Base-by-base conservation (phyloP, 2,797 vertebrate species). In the Scolopax rusticola region DNA sequence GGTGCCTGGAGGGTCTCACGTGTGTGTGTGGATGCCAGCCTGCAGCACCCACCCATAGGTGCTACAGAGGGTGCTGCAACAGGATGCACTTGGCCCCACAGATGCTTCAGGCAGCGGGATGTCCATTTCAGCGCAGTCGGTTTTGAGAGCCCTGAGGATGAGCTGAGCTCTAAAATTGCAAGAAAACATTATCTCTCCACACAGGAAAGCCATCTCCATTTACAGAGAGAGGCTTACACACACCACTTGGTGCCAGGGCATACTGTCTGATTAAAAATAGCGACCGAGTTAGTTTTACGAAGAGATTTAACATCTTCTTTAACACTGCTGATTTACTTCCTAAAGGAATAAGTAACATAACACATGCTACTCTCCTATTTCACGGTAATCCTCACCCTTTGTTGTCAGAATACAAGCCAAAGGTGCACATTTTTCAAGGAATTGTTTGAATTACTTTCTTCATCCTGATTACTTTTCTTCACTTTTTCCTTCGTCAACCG, bases 381-480 rank as follows among this genome's bases (percentile, higher is more conserved):
- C 90, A 93, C 11, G 14, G 74, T 95, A 96, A 96, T 95, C 94
- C 92, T 79, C 6, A 0, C 67, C 60, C 90, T 97, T 96, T 96
- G 88, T 96, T 96, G 96, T 95, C 93, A 84, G 80, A 77, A 84
- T 60, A 47, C 86, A 75, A 96, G 78, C 80, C 91, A 95, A 93
- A 95, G 90, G 93, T 89, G 94, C 93, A 80, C 77, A 71, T 93
- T 93, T 97, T 90, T 90, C 64, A 90, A 84, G 91, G 74, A 90
- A 94, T 92, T 95, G 80, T 95, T 96, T 83, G 86, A 94, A 95
- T 96, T 93, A 64, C 83, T 95, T 90, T 87, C 77, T 74, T 93
- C 86, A 45, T 90, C 80, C 77, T 91, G 90, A 88, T 95, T 95
- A 68, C 93, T 92, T 97, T 91, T 67, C 83, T 90, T 91, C 94